A percentile compares a stretch with the other conserved stretches of the same genome.
Evolutionary conservation across 2,113 vertebrate genomes (phyloP).

Genomic region (Oplegnathus fasciatus): DNA sequence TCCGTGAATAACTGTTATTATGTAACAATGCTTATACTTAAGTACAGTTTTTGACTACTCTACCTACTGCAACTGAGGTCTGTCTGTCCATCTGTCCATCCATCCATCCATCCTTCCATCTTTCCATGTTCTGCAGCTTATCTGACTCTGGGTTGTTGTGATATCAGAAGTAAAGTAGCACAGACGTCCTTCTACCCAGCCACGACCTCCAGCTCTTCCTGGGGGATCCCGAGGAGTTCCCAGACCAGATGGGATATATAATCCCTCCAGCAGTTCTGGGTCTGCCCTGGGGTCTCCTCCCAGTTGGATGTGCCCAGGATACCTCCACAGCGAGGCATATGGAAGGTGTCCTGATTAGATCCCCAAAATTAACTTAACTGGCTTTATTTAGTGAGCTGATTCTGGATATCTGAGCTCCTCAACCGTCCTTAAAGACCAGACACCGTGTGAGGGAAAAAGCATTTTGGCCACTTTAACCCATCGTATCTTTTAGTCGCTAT

Average conservation of each 20-base stretch:
- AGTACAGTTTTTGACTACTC: neutral
- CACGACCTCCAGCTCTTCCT: slow-evolving; percentile 43
- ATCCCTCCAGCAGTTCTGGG: slow-evolving; percentile 40
- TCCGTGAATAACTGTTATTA: neutral
- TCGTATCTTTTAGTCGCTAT: neutral
- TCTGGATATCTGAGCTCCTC: neutral
- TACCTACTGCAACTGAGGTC: neutral
- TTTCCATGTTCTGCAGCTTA: neutral
- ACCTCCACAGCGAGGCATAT: slow-evolving; percentile 30
- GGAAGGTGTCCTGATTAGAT: slow-evolving; percentile 43
- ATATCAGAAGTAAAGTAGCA: neutral
- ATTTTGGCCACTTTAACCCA: neutral
- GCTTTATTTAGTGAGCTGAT: slow-evolving; percentile 16
- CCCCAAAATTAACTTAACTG: slow-evolving; percentile 12
- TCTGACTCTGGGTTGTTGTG: neutral
- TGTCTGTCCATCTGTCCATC: neutral
- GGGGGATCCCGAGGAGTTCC: slow-evolving; percentile 23
- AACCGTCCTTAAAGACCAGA: neutral
- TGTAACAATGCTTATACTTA: neutral
- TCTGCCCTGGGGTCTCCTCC: slow-evolving; percentile 27
- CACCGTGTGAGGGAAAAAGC: neutral
- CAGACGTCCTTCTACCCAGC: slow-evolving; percentile 2
- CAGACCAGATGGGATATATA: slow-evolving; percentile 34
- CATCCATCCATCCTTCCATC: neutral
- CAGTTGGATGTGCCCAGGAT: slow-evolving; percentile 24